Conservation (phyloP, 2,113 vertebrate genomes). For the Glaucomys volans region DNA sequence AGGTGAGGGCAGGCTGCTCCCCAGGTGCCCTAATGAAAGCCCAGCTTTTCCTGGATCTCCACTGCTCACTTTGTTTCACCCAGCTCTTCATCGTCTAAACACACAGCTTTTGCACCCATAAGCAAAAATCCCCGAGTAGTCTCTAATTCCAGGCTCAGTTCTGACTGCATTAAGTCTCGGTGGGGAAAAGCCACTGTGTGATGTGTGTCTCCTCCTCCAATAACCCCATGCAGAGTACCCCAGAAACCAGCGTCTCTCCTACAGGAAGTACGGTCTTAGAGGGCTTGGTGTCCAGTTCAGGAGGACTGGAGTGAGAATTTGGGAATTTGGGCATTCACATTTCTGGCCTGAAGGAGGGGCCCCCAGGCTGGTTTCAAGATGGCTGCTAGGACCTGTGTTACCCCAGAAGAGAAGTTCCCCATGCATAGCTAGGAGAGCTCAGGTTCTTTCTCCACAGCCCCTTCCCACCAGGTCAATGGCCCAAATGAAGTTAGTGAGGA, state of each 20-base stretch:
- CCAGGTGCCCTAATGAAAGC: background rate
- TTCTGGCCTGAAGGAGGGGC: background rate
- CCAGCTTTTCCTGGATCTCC: background rate
- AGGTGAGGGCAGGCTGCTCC: background rate
- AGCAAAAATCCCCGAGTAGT: background rate
- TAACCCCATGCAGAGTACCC: background rate
- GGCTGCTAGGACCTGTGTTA: background rate
- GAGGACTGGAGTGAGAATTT: background rate
- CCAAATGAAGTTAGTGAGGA: background rate
- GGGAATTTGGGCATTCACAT: background rate
- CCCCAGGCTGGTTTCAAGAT: background rate
- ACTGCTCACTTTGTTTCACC: background rate
- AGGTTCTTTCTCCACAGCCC: background rate
- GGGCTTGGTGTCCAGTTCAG: background rate
- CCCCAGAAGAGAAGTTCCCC: background rate
- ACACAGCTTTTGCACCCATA: background rate
- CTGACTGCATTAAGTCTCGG: background rate
- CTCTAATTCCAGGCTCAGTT: background rate
- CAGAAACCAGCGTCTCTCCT: background rate
- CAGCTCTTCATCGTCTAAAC: background rate
- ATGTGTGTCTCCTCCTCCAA: background rate
- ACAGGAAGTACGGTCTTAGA: background rate
- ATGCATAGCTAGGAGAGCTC: background rate
- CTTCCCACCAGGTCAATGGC: background rate
- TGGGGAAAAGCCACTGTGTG: background rate